Conservation (phyloP, 2,113 vertebrate genomes). For the Macquaria ambigua region DNA sequence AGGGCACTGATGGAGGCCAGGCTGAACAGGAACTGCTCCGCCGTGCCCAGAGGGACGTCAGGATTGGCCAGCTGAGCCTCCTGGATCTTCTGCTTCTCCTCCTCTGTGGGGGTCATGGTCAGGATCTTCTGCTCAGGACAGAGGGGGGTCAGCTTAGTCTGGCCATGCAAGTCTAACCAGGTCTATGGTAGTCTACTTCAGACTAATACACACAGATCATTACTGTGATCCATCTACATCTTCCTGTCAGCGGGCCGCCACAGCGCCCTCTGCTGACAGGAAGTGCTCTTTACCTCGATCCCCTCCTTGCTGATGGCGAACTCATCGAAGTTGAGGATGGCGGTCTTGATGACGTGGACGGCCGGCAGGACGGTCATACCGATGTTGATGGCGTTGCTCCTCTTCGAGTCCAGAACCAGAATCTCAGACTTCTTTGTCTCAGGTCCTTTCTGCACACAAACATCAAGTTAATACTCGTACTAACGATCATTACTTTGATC, state of each 20-base stretch:
- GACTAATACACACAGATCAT: no score
- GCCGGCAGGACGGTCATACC: constrained; percentile 94
- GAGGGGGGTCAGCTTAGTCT: background rate
- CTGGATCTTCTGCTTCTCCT: constrained; percentile 96
- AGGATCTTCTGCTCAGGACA: constrained; percentile 90
- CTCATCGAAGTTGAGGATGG: constrained; percentile 94
- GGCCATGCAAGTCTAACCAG: no score
- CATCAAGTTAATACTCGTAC: no score
- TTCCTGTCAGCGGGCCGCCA: background rate
- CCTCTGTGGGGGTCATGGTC: constrained; percentile 94
- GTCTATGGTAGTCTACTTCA: background rate
- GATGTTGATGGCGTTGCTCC: constrained; percentile 97
- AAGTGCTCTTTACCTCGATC: constrained; percentile 89
- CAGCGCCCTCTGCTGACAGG: constrained; percentile 19
- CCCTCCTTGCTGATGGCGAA: constrained; percentile 97
- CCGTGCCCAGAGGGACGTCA: constrained; percentile 91
- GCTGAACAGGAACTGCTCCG: constrained; percentile 93
- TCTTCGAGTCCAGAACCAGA: constrained; percentile 92
- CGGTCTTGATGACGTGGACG: constrained; percentile 93
- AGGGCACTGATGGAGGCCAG: constrained; percentile 92
- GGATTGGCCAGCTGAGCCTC: constrained; percentile 93
- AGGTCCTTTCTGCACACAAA: constrained; percentile 85
- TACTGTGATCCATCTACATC: no score
- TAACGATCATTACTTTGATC: no score
- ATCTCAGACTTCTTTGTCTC: constrained; percentile 90